Base-by-base conservation (phyloP, 2,888 invertebrate genomes). In the Aproaerema taeniolella region DNA sequence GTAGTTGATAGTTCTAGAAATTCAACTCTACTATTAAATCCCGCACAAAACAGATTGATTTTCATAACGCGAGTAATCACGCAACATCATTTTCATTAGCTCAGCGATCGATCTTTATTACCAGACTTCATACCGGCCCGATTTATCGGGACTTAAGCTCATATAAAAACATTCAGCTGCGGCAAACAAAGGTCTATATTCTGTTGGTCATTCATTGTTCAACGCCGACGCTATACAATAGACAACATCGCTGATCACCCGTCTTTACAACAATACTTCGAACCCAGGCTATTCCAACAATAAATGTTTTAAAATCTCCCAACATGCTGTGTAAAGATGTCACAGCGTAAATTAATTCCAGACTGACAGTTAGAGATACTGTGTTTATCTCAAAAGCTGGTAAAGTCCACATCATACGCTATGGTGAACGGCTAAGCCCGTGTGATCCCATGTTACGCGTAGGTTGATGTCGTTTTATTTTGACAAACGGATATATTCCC, bases 131-230 rank as follows among this genome's bases (percentile, higher is more conserved):
- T 64, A 58, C 61, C 58, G 67, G 62, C 62, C 53, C 55, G 57
- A 69, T 67, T 65, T n/a, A n/a, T n/a, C n/a, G n/a, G n/a, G n/a
- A n/a, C n/a, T n/a, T n/a, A 63, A 63, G 55, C 71, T 65, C 67
- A 62, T 73, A 67, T 67, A 77, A 73, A 76, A 74, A 75, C 76
- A 71, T 59, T 64, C 82, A 81, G 77, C 82, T 82, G 82, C 70
- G 55, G 49, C 51, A 52, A 64, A 78, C 73, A 79, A 81, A 69
- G 68, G 65, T 49, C 53, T 59, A 63, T 65, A 67, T 68, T 68
- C 65, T 67, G 67, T 71, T 78, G 83, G 82, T 74, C 82, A 81
- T 61, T 77, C 67, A 80, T 83, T 85, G 83, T 83, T 80, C 75
- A 69, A 74, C 62, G 61, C 55, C 52, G 58, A 56, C 58, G 53